phyloP scores from a whole-genome alignment of 2,113 vertebrate genomes.

The Camelus bactrianus region DNA sequence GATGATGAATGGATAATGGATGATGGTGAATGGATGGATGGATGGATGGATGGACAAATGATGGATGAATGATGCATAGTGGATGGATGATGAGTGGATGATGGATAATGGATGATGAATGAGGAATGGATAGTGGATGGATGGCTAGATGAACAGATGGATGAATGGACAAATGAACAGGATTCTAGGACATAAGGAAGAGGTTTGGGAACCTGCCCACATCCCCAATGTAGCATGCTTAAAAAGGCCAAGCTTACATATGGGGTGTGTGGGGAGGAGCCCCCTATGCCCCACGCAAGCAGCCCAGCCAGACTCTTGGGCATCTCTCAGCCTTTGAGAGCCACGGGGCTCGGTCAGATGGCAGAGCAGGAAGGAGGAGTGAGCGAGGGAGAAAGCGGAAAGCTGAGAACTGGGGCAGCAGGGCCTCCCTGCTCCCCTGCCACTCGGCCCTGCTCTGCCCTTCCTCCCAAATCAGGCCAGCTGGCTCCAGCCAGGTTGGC shows the following conservation, averaged over 20 bases:
- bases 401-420: not conserved
- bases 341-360: too few relatives aligned
- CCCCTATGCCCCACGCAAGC: not conserved
- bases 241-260: not conserved
- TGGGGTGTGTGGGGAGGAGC: not conserved
- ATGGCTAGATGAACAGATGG: not conserved
- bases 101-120: not conserved
- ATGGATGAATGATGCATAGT: not conserved
- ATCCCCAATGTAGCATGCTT: not conserved
- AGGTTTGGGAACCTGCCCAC: not conserved
- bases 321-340: too few relatives aligned
- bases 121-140: too few relatives aligned
- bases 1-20: not conserved
- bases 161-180: not conserved
- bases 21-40: not conserved
- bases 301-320: not conserved
- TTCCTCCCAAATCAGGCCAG: not conserved
- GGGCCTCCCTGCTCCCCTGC: not conserved
- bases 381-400: accelerated
- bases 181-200: not conserved
- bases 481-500: not conserved
- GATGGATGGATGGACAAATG: not conserved
- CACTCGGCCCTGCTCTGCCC: not conserved
- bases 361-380: not conserved
- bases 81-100: not conserved